A percentile compares a stretch with the other conserved stretches of the same genome.
phyloP scores from a whole-genome alignment of 2,113 vertebrate genomes.

The Cyrtonyx montezumae region DNA sequence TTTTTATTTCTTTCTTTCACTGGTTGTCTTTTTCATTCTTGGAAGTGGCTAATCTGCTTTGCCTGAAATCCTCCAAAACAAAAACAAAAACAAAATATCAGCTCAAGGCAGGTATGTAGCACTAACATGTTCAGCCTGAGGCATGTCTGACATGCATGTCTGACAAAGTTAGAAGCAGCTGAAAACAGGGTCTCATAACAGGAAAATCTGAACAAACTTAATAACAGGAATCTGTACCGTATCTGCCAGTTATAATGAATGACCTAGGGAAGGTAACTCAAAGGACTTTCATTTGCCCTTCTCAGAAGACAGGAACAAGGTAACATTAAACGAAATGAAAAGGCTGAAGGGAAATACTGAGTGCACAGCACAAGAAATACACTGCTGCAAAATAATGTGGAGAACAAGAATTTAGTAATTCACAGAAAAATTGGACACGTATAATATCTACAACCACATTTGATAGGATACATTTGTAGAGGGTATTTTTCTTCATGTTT shows the following conservation, averaged over 20 bases:
- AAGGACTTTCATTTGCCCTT: neutral
- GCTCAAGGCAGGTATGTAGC: neutral
- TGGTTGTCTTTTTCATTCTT: neutral
- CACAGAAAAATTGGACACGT: neutral
- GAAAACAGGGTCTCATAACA: neutral
- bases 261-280: slow-evolving; percentile 7
- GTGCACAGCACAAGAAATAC: neutral
- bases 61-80: neutral
- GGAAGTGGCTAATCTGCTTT: neutral
- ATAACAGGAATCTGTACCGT: neutral
- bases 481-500: neutral
- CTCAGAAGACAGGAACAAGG: neutral
- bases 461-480: neutral
- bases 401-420: neutral
- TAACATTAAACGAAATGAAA: neutral
- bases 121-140: slow-evolving; percentile 21
- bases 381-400: neutral
- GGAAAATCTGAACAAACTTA: slow-evolving; percentile 22
- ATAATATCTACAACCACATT: neutral
- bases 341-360: slow-evolving; percentile 28
- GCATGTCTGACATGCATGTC: neutral
- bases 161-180: slow-evolving; percentile 12
- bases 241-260: neutral
- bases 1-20: neutral
- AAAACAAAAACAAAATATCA: neutral